A percentile compares a stretch with the other conserved stretches of the same genome.
Evolutionary conservation across 2,888 invertebrate species (phyloP).

Genomic region (Entomobrya multifasciata): DNA sequence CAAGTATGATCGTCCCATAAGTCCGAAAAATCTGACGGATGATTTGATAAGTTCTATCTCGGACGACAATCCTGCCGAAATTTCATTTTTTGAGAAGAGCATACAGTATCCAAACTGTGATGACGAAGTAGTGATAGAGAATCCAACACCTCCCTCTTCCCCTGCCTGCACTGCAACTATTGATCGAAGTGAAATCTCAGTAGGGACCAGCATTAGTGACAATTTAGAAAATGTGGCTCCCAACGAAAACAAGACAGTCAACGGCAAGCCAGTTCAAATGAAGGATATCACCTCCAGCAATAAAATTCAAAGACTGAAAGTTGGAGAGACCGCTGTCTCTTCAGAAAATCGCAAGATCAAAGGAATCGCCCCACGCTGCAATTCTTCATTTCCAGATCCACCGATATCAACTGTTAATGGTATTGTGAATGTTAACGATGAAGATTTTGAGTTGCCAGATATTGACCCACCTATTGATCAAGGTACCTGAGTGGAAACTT

Average conservation of each 20-base stretch:
- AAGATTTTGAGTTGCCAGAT: background rate
- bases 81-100: background rate
- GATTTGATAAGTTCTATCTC: too few relatives aligned
- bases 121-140: conserved; percentile 55
- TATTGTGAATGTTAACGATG: background rate
- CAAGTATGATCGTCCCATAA: too few relatives aligned
- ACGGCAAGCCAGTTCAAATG: background rate
- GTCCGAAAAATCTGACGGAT: too few relatives aligned
- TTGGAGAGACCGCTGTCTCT: background rate
- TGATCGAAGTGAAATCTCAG: background rate
- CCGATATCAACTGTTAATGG: too few relatives aligned
- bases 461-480: background rate
- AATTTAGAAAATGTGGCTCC: background rate
- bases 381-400: too few relatives aligned
- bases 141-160: conserved; percentile 50
- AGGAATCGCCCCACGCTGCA: conserved; percentile 19
- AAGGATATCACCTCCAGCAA: background rate
- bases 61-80: background rate
- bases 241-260: background rate
- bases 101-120: background rate
- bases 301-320: background rate
- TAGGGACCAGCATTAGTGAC: background rate
- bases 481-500: too few relatives aligned
- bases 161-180: background rate
- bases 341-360: background rate